A percentile compares a stretch with the other conserved stretches of the same genome.
Conservation (phyloP, 2,113 vertebrate genomes). For the Cygnus atratus region DNA sequence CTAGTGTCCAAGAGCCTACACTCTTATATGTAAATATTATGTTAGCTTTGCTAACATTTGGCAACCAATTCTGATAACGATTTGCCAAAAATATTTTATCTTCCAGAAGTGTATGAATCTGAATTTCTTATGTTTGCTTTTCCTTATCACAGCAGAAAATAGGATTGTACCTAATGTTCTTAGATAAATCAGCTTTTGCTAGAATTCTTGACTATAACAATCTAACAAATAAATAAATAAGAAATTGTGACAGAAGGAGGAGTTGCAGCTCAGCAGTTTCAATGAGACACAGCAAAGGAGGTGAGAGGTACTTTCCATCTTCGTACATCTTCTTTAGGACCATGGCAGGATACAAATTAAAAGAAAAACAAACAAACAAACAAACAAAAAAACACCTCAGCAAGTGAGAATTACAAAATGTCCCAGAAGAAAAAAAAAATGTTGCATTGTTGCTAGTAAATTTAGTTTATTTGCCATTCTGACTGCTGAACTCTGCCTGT, state of each 20-base stretch:
- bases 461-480: neutral
- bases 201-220: neutral
- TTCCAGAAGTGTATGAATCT: neutral
- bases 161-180: neutral
- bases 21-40: neutral
- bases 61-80: neutral
- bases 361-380: neutral
- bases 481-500: neutral
- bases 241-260: neutral
- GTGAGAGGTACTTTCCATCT: neutral
- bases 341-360: neutral
- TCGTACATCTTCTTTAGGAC: neutral
- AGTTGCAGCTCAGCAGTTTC: neutral
- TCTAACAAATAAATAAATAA: neutral
- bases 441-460: neutral
- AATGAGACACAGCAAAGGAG: neutral
- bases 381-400: neutral
- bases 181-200: neutral
- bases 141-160: neutral
- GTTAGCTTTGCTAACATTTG: neutral
- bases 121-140: too few relatives aligned
- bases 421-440: neutral
- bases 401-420: neutral
- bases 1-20: neutral
- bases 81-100: neutral